These are phyloP conservation scores for Heteromyza rotundicornis DNA, from an alignment of 2,888 invertebrate species.

Conservation along the genomic window DNA sequence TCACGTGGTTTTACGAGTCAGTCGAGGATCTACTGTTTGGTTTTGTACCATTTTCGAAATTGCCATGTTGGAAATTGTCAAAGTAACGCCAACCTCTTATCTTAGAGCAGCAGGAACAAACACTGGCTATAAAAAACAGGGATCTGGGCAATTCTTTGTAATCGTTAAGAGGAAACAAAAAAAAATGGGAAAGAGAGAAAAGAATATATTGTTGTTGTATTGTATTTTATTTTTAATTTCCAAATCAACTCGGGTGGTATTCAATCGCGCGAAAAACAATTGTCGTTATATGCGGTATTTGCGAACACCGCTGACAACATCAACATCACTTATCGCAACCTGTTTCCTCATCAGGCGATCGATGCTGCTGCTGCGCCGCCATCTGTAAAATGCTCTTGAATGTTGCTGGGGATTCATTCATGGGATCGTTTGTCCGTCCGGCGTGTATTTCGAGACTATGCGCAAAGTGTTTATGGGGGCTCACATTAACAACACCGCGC, in stretches of 20 bases:
- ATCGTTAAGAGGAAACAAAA: conserved; percentile 1
- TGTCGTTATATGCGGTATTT: conserved; percentile 35
- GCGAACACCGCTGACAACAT: conserved; percentile 24
- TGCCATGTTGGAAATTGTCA: conserved; percentile 22
- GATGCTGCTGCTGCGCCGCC: conserved; percentile 27
- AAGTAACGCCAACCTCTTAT: conserved; percentile 28
- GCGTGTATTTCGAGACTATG: no score
- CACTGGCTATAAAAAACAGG: conserved; percentile 1
- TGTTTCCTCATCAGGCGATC: conserved; percentile 13
- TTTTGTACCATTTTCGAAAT: neutral
- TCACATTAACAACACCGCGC: conserved; percentile 58
- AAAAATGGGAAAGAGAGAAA: neutral
- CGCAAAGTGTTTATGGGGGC: conserved; percentile 56
- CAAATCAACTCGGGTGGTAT: conserved; percentile 18
- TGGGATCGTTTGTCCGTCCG: neutral
- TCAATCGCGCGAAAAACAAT: conserved; percentile 52
- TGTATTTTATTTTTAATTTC: neutral
- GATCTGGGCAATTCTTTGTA: conserved; percentile 9
- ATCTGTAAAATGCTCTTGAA: conserved; percentile 30
- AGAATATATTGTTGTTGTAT: conserved; percentile 6
- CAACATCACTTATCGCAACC: conserved; percentile 18
- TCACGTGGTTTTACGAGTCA: conserved; percentile 27
- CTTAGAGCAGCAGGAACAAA: conserved; percentile 12
- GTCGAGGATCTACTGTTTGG: conserved; percentile 12
- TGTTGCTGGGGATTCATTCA: neutral